These are phyloP conservation scores for Ceratina australensis DNA, from an alignment of 1,140 invertebrate species.

Conservation along the genomic window DNA sequence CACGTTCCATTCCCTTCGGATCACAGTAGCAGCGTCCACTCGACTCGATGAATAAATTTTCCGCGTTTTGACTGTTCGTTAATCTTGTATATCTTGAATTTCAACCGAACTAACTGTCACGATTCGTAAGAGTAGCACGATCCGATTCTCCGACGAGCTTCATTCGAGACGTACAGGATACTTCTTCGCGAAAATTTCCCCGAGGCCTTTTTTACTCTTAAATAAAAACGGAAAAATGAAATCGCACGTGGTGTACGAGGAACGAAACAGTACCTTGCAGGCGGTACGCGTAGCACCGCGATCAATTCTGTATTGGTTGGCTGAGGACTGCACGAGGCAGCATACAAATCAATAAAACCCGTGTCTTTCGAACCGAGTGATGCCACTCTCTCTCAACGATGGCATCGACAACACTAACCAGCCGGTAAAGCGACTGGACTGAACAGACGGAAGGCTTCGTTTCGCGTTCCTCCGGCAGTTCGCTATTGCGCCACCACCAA, in stretches of 20 bases:
- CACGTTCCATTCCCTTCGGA: neutral
- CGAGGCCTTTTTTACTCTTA: too few species aligned
- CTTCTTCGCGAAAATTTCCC: neutral
- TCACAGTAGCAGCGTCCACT: neutral
- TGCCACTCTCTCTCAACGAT: constrained; percentile 3
- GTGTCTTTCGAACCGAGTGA: constrained; percentile 7
- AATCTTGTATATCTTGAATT: neutral
- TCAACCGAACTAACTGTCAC: neutral
- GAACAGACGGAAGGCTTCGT: neutral
- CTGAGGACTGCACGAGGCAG: constrained; percentile 6
- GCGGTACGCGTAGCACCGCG: neutral
- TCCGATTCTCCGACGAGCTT: neutral
- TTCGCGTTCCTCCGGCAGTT: constrained; percentile 3
- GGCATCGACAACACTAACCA: constrained; percentile 23
- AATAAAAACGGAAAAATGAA: neutral
- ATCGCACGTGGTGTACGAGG: neutral
- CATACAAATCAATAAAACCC: constrained; percentile 21
- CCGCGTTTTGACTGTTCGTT: too few species aligned
- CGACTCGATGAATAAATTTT: neutral
- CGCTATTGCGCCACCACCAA: constrained; percentile 40
- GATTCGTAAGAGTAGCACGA: neutral
- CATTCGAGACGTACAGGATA: neutral
- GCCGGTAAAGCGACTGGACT: constrained; percentile 34
- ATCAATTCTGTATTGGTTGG: neutral
- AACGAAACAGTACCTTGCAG: constrained; percentile 11